phyloP scores from a whole-genome alignment of 1,140 invertebrate genomes.

The Camponotus pennsylvanicus region DNA sequence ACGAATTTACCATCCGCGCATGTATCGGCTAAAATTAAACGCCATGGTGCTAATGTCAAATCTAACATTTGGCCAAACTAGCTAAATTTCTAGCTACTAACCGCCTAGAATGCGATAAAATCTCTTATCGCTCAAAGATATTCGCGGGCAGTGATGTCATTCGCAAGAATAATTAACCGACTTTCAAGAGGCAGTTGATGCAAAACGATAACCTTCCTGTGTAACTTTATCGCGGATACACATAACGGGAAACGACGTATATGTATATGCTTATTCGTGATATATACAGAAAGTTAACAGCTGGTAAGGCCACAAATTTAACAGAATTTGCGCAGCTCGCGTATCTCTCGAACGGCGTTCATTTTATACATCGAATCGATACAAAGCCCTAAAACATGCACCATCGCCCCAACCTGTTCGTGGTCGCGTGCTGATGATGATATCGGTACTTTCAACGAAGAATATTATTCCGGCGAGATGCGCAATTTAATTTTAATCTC shows the following conservation, averaged over 20 bases:
- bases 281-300: constrained; percentile 27
- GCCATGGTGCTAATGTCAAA: constrained; percentile 18
- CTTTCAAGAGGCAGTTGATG: constrained; percentile 7
- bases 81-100: not conserved
- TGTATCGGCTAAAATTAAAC: constrained; percentile 44
- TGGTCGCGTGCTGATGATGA: constrained; percentile 35
- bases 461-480: constrained; percentile 27
- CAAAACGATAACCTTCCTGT: not conserved
- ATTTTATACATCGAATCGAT: constrained; percentile 42
- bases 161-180: constrained; percentile 26
- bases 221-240: constrained; percentile 22
- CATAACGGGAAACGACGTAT: constrained; percentile 16
- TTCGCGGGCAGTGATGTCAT: constrained; percentile 6
- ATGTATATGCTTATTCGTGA: not conserved
- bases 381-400: not conserved
- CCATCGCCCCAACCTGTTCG: not conserved
- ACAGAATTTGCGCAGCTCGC: constrained; percentile 8
- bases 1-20: not conserved
- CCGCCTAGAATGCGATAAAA: not conserved
- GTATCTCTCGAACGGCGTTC: not conserved
- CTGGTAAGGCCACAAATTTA: constrained; percentile 28
- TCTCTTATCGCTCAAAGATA: constrained; percentile 15
- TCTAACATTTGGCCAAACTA: constrained; percentile 24
- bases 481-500: constrained; percentile 6
- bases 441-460: constrained; percentile 14